Percentiles rank a stretch among this genome's conserved stretches.
Conservation (phyloP, 92 coral and sea anemone genomes). For the Umimayanthus kanabou region DNA sequence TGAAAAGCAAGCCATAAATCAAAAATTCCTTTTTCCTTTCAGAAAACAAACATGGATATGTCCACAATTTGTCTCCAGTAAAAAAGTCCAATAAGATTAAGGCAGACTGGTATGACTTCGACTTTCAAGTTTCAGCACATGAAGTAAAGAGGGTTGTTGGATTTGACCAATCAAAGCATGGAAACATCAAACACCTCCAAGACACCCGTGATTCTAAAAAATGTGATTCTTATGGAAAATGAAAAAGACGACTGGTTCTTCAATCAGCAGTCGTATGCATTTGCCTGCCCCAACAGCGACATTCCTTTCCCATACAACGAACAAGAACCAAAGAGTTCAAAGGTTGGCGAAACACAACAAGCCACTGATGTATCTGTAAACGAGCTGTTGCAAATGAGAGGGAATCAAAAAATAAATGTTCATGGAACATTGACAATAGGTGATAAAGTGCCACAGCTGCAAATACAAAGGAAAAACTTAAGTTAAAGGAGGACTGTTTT, state of each 20-base stretch:
- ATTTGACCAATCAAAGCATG: background rate
- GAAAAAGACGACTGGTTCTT: conserved; percentile 37
- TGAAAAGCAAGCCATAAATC: too few species aligned
- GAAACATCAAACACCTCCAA: conserved; percentile 37
- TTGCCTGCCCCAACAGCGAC: conserved; percentile 39
- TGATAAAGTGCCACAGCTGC: background rate
- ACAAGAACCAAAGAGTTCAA: background rate
- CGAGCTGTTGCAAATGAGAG: conserved; percentile 23
- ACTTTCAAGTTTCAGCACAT: background rate
- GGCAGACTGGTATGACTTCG: background rate
- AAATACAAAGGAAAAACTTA: background rate
- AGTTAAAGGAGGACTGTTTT: conserved; percentile 30
- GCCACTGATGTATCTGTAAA: conserved; percentile 7
- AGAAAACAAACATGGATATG: too few species aligned
- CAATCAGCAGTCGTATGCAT: conserved; percentile 44
- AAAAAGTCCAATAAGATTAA: too few species aligned
- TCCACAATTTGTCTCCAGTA: too few species aligned
- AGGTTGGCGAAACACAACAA: background rate
- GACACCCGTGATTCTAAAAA: conserved; percentile 37
- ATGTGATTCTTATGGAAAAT: background rate
- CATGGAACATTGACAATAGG: conserved; percentile 32
- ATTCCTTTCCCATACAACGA: conserved; percentile 25
- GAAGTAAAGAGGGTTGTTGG: too few species aligned
- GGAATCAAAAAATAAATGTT: conserved; percentile 44
- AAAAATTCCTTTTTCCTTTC: too few species aligned